Evolutionary conservation across 2,797 vertebrate genomes (phyloP).

Genomic region (Schizopygopsis pylzovi): DNA sequence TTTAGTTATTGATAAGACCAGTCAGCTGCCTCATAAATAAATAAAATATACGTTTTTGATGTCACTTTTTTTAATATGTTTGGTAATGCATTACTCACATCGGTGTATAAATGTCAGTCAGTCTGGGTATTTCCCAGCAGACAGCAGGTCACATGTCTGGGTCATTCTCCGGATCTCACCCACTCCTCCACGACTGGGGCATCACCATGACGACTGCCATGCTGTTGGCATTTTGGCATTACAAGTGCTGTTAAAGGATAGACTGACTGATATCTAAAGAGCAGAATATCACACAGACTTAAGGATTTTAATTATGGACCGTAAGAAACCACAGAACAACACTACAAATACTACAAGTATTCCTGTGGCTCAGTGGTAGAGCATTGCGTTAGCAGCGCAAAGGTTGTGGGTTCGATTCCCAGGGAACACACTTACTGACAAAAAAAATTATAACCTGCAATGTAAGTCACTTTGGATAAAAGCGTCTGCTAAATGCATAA

Average conservation of each 20-base stretch:
- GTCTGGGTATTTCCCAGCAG: constrained; percentile 45
- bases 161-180: constrained; percentile 38
- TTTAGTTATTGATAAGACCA: neutral
- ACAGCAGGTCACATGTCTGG: constrained; percentile 48
- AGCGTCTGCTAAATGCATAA: no score
- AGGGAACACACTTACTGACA: no score
- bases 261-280: neutral
- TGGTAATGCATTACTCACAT: neutral
- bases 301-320: neutral
- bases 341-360: no score
- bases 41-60: neutral
- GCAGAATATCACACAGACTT: neutral
- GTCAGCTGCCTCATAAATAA: neutral
- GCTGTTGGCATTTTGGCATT: neutral
- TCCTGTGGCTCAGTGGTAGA: no score
- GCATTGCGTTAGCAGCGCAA: no score
- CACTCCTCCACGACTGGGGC: neutral
- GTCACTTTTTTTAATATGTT: neutral
- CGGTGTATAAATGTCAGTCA: neutral
- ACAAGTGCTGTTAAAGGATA: neutral
- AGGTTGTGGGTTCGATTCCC: no score
- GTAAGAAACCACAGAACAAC: neutral
- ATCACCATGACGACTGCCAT: neutral
- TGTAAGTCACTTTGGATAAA: no score
- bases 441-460: no score